Base-by-base conservation (phyloP, 2,797 vertebrate genomes). In the Enteromius anoplus region DNA sequence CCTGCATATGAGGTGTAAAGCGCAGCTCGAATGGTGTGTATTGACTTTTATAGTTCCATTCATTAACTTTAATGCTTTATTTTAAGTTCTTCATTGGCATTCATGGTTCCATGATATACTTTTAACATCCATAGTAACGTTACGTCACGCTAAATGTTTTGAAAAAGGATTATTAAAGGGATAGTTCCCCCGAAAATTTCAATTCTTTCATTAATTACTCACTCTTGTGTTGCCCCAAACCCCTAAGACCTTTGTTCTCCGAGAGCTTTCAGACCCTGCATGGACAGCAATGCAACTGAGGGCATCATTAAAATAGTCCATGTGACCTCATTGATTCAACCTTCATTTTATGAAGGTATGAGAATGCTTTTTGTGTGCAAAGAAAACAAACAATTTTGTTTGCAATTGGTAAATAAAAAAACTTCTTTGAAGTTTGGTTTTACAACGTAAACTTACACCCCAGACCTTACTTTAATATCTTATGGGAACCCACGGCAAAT, bases 1-100 rank as follows among this genome's bases (percentile, higher is more conserved):
- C 32, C 47, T 19, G 17, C 66, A 37, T 79, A 51, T 60, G 64
- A 78, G 65, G 26, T 40, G 40, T 62, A 37, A 71, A 70, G 19
- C 6, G 0, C 45, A 66, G 47, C 15, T 55, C 7, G 0, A 32
- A 60, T 58, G 58, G 15, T 75, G 17, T 75, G 58, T 10, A 60
- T 76, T 14, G 2, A 40, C 21, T 75, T 58, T 58, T 34, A 75
- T 75, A 23, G 3, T 40, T 34, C 23, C 53, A 47, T 45, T 45
- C 45, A 11, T 45, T 14, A 45, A 47, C 12, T 47, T 42, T 32
- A 62, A 32, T 64, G 60, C 26, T 64, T 32, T 29, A 6, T 62
- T 62, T 62, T 8, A 23, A 23, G 55, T 60, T 12, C 1, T 26
- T 60, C 23, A 23, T 23, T 58, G 55, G 10, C 10, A 12, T 58